Conservation (phyloP, 1,140 invertebrate species). For the Hylyphantes graminicola region DNA sequence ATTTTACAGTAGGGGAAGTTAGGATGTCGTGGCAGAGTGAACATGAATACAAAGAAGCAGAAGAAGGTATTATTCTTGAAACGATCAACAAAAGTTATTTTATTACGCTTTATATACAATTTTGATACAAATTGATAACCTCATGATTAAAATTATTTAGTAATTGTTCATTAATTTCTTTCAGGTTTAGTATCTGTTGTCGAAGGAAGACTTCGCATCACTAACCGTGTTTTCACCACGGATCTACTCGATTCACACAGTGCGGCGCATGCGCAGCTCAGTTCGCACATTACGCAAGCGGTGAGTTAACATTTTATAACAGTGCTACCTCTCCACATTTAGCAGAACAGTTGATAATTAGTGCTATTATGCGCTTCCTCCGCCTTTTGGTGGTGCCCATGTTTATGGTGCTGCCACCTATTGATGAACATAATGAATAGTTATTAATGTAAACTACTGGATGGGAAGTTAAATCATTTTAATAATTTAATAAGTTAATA, state of each 20-base stretch:
- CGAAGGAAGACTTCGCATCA: slow-evolving; percentile 37
- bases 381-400: no score
- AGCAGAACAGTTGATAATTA: no score
- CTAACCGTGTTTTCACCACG: slow-evolving; percentile 44
- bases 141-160: background rate
- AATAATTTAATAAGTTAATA: no score
- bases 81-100: background rate
- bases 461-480: no score
- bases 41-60: slow-evolving; percentile 16
- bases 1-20: slow-evolving; percentile 36
- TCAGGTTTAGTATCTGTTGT: slow-evolving; percentile 36
- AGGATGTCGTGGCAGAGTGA: slow-evolving; percentile 22
- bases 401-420: no score
- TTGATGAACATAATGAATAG: no score
- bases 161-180: background rate
- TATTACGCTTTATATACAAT: background rate
- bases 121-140: background rate
- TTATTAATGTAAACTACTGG: no score
- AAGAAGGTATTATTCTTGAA: slow-evolving; percentile 25
- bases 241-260: slow-evolving; percentile 22
- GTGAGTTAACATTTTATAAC: slow-evolving; percentile 4
- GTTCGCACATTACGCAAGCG: slow-evolving; percentile 33
- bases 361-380: no score
- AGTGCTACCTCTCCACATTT: no score
- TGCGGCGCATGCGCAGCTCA: background rate